These are phyloP conservation scores for Cosmorhoe ocellata DNA, from an alignment of 2,888 invertebrate species.

Conservation along the genomic window DNA sequence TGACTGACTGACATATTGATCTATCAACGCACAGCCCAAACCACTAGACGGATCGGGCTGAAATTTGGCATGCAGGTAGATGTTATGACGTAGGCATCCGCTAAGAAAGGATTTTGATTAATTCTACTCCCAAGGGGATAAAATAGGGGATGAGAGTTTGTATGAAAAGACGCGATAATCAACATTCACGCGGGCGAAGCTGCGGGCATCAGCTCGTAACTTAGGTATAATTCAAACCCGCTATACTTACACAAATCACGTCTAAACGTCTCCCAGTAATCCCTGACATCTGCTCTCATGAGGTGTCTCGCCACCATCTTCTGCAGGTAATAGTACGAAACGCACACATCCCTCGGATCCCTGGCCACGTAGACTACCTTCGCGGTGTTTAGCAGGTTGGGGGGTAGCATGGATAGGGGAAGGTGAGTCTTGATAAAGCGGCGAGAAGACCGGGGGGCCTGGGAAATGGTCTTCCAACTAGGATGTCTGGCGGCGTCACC, in stretches of 20 bases:
- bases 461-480: constrained; percentile 58
- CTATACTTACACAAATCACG: constrained; percentile 81
- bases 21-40: no score
- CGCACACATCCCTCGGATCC: constrained; percentile 87
- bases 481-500: constrained; percentile 55
- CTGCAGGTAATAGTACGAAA: constrained; percentile 87
- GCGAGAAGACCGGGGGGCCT: constrained; percentile 53
- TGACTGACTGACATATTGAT: no score
- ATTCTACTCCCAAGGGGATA: no score
- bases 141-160: no score
- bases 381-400: constrained; percentile 68
- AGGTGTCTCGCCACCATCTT: constrained; percentile 78
- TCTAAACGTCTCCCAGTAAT: constrained; percentile 84
- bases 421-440: constrained; percentile 86
- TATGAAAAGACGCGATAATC: no score
- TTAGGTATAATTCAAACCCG: no score
- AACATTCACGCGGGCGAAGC: no score
- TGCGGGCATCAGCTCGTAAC: no score
- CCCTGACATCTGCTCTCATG: constrained; percentile 76
- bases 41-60: no score
- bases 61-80: no score
- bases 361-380: constrained; percentile 86
- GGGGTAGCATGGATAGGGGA: constrained; percentile 83
- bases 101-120: no score
- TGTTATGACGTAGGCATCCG: no score